Conservation (phyloP, 1,140 invertebrate genomes). For the Ceratosolen fusciceps region DNA sequence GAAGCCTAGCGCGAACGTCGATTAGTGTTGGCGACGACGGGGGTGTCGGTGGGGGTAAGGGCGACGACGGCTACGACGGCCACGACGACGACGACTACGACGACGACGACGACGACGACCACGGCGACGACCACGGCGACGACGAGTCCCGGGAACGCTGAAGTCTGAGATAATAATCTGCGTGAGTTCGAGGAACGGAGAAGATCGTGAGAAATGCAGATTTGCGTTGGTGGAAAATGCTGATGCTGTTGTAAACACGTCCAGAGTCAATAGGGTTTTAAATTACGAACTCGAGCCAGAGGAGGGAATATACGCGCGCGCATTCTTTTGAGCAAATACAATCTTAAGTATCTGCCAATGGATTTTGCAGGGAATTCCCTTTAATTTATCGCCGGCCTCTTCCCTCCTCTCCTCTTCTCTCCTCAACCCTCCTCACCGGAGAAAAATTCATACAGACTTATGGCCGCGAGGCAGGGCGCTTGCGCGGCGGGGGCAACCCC, state of each 20-base stretch:
- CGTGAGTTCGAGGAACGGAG: constrained; percentile 44
- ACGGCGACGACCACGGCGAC: neutral
- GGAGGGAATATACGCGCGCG: neutral
- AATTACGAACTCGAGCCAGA: constrained; percentile 16
- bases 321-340: constrained; percentile 9
- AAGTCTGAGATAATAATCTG: constrained; percentile 45
- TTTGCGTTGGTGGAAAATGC: constrained; percentile 43
- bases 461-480: too few species aligned
- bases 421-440: too few species aligned
- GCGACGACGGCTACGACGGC: neutral
- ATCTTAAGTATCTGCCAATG: neutral
- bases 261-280: constrained; percentile 43
- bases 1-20: too few species aligned
- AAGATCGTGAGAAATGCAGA: constrained; percentile 46
- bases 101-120: neutral
- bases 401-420: too few species aligned
- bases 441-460: neutral
- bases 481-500: too few species aligned
- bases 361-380: neutral
- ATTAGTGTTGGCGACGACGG: too few species aligned
- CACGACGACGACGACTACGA: neutral
- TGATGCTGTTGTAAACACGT: constrained; percentile 34
- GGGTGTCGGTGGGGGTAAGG: neutral
- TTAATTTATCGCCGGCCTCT: neutral
- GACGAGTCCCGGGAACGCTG: constrained; percentile 24